These are phyloP conservation scores for Bufo gargarizans DNA, from an alignment of 2,113 vertebrate species.

Conservation along the genomic window DNA sequence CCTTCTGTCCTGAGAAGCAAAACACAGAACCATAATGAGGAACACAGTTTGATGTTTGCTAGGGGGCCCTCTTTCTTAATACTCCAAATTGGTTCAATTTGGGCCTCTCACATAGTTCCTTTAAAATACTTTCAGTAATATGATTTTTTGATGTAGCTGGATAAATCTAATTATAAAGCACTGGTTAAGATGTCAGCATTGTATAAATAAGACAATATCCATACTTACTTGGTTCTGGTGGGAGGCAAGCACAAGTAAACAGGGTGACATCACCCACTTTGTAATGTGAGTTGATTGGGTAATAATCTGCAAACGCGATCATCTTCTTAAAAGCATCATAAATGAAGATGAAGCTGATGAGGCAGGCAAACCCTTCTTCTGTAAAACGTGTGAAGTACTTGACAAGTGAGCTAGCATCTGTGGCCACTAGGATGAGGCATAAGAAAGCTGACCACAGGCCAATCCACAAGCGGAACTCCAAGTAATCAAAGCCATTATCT, in stretches of 20 bases:
- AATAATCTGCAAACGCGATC: slow-evolving; percentile 90
- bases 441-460: slow-evolving; percentile 95
- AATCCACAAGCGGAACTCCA: slow-evolving; percentile 98
- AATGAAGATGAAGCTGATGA: slow-evolving; percentile 99
- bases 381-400: slow-evolving; percentile 99
- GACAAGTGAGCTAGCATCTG: slow-evolving; percentile 94
- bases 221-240: slow-evolving; percentile 78
- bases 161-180: not conserved
- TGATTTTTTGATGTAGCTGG: not conserved
- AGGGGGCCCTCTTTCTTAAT: too few species aligned
- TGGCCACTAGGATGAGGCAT: slow-evolving; percentile 90
- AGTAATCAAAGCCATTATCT: slow-evolving; percentile 89
- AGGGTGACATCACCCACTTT: slow-evolving; percentile 81
- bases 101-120: not conserved
- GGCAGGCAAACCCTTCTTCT: slow-evolving; percentile 94
- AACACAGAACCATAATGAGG: too few species aligned
- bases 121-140: not conserved
- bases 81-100: too few species aligned
- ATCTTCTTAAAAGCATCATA: slow-evolving; percentile 99
- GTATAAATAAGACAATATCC: not conserved
- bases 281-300: slow-evolving; percentile 88
- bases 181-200: not conserved
- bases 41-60: too few species aligned
- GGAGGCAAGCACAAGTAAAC: slow-evolving; percentile 88
- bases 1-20: too few species aligned